phyloP scores from a whole-genome alignment of 2,888 invertebrate species.

The Yponomeuta plumbellus region DNA sequence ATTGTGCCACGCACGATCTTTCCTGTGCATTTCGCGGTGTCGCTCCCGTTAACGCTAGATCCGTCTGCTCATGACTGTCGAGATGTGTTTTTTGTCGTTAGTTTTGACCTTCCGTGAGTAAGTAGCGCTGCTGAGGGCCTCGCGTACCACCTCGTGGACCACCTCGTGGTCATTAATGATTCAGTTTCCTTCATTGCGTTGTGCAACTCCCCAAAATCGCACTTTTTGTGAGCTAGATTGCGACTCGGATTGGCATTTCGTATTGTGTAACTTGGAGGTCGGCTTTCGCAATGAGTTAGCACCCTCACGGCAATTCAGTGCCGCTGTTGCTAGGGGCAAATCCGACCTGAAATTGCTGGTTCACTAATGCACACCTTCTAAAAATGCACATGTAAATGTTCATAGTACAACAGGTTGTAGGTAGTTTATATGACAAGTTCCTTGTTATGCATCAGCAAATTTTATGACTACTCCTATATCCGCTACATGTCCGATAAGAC shows the following conservation, averaged over 20 bases:
- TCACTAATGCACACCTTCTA: not conserved
- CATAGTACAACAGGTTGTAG: not conserved
- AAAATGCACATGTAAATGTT: not conserved
- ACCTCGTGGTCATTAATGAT: not conserved
- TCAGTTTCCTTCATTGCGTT: not conserved
- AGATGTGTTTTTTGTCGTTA: conserved; percentile 48
- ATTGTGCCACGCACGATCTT: conserved; percentile 73
- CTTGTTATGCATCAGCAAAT: not conserved
- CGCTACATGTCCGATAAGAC: not conserved
- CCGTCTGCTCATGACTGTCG: conserved; percentile 34
- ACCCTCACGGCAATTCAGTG: conserved; percentile 25
- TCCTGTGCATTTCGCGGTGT: conserved; percentile 49
- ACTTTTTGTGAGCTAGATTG: not conserved
- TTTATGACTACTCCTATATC: not conserved
- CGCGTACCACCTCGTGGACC: conserved; percentile 25
- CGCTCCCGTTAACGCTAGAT: conserved; percentile 33
- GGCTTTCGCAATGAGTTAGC: conserved; percentile 35
- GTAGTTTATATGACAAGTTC: not conserved
- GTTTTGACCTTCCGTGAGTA: conserved; percentile 53
- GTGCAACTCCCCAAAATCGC: not conserved
- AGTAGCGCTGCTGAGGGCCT: conserved; percentile 37
- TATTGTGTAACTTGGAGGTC: conserved; percentile 37
- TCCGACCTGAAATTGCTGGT: too few relatives aligned
- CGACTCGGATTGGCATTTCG: conserved; percentile 24
- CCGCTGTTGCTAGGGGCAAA: not conserved